phyloP scores from a whole-genome alignment of 2,888 invertebrate genomes.

The Conus canariensis region DNA sequence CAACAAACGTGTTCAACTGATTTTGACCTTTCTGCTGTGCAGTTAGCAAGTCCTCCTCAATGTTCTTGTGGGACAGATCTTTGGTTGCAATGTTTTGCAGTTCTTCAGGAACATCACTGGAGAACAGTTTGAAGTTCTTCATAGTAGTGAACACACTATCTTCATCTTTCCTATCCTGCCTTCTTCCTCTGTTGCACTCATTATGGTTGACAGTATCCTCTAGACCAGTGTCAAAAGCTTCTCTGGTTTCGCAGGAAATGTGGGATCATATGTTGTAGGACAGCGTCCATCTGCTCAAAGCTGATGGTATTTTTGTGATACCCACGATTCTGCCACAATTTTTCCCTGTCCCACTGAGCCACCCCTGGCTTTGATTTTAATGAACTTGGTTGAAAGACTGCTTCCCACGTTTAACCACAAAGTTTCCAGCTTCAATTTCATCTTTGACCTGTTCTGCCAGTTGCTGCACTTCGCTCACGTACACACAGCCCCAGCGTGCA shows the following conservation, averaged over 20 bases:
- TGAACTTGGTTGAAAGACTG: neutral
- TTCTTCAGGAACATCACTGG: neutral
- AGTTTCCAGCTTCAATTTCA: neutral
- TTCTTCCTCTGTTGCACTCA: conserved; percentile 5
- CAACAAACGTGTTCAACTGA: too few relatives aligned
- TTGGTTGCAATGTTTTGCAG: neutral
- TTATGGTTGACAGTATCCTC: neutral
- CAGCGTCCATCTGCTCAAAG: conserved; percentile 3
- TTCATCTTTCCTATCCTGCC: neutral
- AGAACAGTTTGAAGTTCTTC: conserved; percentile 4
- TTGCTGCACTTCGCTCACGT: neutral
- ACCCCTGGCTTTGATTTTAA: neutral
- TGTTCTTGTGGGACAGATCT: too few relatives aligned
- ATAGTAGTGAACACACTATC: neutral
- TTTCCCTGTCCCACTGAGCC: neutral
- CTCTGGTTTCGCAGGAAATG: neutral
- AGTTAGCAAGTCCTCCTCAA: too few relatives aligned
- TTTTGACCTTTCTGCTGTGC: too few relatives aligned
- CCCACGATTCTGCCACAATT: neutral
- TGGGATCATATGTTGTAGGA: neutral
- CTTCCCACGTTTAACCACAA: neutral
- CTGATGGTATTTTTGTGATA: neutral
- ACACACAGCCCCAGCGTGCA: too few relatives aligned
- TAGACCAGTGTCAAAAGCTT: neutral
- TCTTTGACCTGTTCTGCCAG: neutral